phyloP scores from a whole-genome alignment of 1,140 invertebrate species.

The Brachionus calyciflorus region DNA sequence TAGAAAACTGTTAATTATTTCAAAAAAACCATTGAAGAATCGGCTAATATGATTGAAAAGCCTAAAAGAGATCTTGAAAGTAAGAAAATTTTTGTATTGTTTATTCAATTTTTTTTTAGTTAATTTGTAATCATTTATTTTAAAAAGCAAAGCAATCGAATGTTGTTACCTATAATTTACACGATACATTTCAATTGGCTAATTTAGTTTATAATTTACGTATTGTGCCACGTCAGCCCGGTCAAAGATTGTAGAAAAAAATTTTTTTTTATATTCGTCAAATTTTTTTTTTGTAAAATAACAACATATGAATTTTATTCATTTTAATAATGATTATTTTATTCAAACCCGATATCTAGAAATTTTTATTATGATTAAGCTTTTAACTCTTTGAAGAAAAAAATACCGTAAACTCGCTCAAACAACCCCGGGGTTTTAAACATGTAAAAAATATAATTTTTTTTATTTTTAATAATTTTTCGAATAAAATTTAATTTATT shows the following conservation, averaged over 20 bases:
- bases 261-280: no score
- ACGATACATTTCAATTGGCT: conserved; percentile 22
- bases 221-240: neutral
- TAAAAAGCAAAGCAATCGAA: conserved; percentile 2
- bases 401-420: no score
- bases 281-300: no score
- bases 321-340: no score
- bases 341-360: no score
- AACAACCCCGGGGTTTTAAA: no score
- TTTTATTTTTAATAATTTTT: no score
- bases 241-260: neutral
- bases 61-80: conserved; percentile 31
- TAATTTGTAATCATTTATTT: neutral
- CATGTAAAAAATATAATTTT: no score
- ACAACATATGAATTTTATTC: no score
- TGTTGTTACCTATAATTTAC: conserved; percentile 22
- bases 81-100: neutral
- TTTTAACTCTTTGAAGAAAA: no score
- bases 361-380: no score
- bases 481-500: no score
- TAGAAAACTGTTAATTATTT: conserved; percentile 41
- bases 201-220: conserved; percentile 28
- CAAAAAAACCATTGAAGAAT: conserved; percentile 41
- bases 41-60: conserved; percentile 32
- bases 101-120: neutral